Percentiles rank a stretch among this genome's conserved stretches.
phyloP scores from a whole-genome alignment of 2,888 invertebrate genomes.

The Tetheella fluctuosa region DNA sequence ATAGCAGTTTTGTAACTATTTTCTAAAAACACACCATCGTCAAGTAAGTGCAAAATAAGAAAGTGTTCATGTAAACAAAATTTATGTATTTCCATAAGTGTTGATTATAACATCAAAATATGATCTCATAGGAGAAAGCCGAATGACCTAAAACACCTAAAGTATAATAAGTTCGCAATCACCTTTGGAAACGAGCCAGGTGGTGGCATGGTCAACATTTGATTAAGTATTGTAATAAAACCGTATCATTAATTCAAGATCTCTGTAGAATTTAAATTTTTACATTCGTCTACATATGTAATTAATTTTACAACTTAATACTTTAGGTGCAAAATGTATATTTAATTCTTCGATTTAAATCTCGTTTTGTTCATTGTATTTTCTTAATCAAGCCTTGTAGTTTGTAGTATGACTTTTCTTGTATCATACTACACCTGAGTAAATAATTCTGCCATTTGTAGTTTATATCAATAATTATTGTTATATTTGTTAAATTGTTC shows the following conservation, averaged over 20 bases:
- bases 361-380: neutral
- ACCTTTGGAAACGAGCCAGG: constrained; percentile 51
- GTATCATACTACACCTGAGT: neutral
- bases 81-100: neutral
- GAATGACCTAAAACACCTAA: constrained; percentile 31
- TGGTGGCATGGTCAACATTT: constrained; percentile 47
- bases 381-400: neutral
- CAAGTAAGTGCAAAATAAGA: neutral
- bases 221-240: constrained; percentile 18
- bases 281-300: neutral
- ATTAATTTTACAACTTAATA: neutral
- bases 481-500: neutral
- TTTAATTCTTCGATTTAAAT: neutral
- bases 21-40: neutral
- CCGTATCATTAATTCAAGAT: neutral
- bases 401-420: neutral
- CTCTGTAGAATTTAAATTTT: constrained; percentile 21
- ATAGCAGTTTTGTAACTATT: neutral
- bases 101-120: neutral
- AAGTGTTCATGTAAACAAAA: neutral
- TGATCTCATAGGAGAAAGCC: constrained; percentile 25
- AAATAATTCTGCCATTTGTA: neutral
- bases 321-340: neutral
- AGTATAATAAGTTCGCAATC: constrained; percentile 38
- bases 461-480: neutral